These are phyloP conservation scores for Tringa solitaria DNA, from an alignment of 2,113 vertebrate genomes.

Conservation along the genomic window DNA sequence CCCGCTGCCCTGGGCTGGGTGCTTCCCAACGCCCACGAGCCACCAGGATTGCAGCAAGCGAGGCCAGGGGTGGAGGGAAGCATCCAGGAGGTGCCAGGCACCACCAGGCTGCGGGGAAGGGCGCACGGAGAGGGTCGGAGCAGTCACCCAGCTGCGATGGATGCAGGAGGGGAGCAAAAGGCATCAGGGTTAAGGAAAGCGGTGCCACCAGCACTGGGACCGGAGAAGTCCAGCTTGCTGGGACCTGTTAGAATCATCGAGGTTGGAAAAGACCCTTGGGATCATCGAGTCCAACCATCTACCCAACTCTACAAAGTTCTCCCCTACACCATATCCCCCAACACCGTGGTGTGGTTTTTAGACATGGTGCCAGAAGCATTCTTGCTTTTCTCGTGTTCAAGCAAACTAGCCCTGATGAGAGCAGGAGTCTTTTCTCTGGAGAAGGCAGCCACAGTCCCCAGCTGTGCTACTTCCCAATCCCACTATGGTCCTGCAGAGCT, in stretches of 20 bases:
- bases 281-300: no score
- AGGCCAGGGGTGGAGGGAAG: background rate
- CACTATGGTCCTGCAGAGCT: background rate
- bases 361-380: background rate
- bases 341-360: background rate
- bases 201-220: background rate
- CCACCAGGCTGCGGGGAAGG: background rate
- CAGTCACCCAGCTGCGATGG: accelerated
- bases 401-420: background rate
- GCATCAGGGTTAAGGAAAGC: background rate
- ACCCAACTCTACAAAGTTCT: no score
- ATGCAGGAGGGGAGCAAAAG: background rate
- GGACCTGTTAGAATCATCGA: background rate
- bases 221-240: background rate
- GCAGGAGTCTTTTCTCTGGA: background rate
- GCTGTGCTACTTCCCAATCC: accelerated
- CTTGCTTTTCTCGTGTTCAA: background rate
- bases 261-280: no score
- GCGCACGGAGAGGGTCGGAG: background rate
- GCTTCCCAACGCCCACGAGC: background rate
- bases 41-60: background rate
- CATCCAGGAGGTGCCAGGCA: background rate
- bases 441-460: background rate
- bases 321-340: no score
- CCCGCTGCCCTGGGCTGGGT: background rate